Evolutionary conservation across 2,113 vertebrate species (phyloP), one percentile per base, ranked within the genome.

Genomic region (Poicephalus gulielmi): DNA sequence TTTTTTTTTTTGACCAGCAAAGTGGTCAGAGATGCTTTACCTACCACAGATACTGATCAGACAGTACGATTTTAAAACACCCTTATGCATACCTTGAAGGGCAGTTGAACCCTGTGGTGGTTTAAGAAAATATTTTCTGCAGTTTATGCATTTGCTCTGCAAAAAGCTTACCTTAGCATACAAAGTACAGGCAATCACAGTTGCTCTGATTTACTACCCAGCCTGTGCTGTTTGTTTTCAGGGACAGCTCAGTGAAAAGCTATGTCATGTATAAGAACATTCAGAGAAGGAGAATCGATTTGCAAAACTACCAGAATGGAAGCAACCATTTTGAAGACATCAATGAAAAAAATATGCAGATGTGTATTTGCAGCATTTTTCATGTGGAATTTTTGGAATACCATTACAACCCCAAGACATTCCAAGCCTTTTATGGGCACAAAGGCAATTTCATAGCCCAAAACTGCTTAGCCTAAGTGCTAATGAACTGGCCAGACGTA

Each of bases 91-190:
- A 75, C 90, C 92, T 91, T 92, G 96, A 97, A 97, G 96, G 95
- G 78, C 71, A 17, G 91, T 68, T 86, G 96, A 97, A 96, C 90
- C 80, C 94, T 76, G 86, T 19, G n/a, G 92, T 95, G 92, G 94
- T 93, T 96, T 93, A 79, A 35, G 92, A 68, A 95, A 81, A 79
- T 44, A 90, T 89, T 96, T 96, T 96, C 95, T 97, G 96, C 96
- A 95, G 95, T 94, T 97, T 86, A 85, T 97, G 97, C 95, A 76
- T 93, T 96, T 96, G 90, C 95, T 94, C 96, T 95, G 97, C 96
- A 95, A 97, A 95, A 92, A 97, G 97, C 98, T 98, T 93, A 97
- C 97, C 96, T 96, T 97, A 95, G 97, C 96, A 94, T 97, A 97
- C 94, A 84, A 88, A 95, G 86, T 71, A 71, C 27, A 90, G 90